Evolutionary conservation across 2,113 vertebrate species (phyloP), one percentile per base, ranked within the genome.

Genomic region (Scopus umbretta): DNA sequence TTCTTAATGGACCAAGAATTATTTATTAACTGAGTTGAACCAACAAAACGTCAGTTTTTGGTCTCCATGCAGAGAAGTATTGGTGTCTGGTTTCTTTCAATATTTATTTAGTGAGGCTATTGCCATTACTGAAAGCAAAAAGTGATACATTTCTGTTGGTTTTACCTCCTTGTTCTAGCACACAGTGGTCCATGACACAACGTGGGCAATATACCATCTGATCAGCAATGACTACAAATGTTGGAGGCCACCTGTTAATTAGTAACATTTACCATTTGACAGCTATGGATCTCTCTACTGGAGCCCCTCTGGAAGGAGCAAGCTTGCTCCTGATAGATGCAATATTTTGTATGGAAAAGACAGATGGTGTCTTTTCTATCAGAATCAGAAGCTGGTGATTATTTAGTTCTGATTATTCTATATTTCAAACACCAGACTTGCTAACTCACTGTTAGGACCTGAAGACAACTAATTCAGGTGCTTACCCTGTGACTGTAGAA

Each of bases 71-170:
- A 73, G 56, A 22, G 79, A 89, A 80, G 52, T 40, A 11, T 6
- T 20, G 25, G 52, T 72, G 62, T 80, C 66, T 73, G 40, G n/a
- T 76, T 95, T 86, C 84, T 55, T 62, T 73, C 84, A 91, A 25
- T 90, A 90, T 95, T 95, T 96, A 76, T 85, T 87, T 62, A 62
- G 70, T 73, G 42, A 94, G 53, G 62, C 36, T 90, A 85, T 32
- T 85, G 32, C 49, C 62, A 56, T 50, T 62, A 65, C 12, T 45
- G 36, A 78, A 91, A 75, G 42, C 58, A 91, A 75, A 80, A 76
- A 61, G 34, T 26, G 5, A 85, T 22, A n/a, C 3, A 14, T 67
- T 82, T 62, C 58, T 88, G 73, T 66, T 78, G 63, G 62, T 14
- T 95, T 94, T 90, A 55, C 86, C 74, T 85, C 86, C 73, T 63